Percentiles rank a stretch among this genome's conserved stretches.
Evolutionary conservation across 2,888 invertebrate genomes (phyloP).

Genomic region (Pterobdella sp.): DNA sequence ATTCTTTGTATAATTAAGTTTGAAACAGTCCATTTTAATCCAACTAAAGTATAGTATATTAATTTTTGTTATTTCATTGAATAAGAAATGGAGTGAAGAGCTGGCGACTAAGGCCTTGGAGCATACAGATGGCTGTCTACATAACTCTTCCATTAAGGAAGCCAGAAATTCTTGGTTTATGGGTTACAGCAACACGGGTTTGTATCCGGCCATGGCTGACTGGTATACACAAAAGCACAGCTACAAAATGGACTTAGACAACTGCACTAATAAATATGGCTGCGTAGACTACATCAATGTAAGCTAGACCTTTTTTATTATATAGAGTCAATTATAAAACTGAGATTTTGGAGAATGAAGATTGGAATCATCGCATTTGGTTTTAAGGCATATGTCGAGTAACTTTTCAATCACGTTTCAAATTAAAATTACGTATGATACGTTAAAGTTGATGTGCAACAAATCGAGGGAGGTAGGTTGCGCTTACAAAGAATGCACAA

Average conservation of each 20-base stretch:
- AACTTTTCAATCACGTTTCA: background rate
- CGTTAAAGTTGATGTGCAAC: slow-evolving; percentile 7
- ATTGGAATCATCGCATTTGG: background rate
- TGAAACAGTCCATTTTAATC: too few species aligned
- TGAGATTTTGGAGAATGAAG: too few species aligned
- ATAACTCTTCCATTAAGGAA: background rate
- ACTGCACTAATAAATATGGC: background rate
- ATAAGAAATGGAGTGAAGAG: background rate
- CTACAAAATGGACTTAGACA: background rate
- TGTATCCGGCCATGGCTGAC: background rate
- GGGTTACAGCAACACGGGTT: background rate
- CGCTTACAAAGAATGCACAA: background rate
- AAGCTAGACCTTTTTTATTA: background rate
- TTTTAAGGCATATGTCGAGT: background rate
- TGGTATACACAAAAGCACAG: background rate
- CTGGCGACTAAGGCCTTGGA: background rate
- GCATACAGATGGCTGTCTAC: background rate
- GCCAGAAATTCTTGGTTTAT: background rate
- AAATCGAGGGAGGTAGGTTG: background rate
- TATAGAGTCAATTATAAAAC: too few species aligned
- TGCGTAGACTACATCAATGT: slow-evolving; percentile 8
- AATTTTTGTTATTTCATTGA: too few species aligned
- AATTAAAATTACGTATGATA: too few species aligned
- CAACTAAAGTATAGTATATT: too few species aligned
- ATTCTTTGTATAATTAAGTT: too few species aligned